Evolutionary conservation across 1,140 invertebrate genomes (phyloP).

Genomic region (Drosophila triauraria): DNA sequence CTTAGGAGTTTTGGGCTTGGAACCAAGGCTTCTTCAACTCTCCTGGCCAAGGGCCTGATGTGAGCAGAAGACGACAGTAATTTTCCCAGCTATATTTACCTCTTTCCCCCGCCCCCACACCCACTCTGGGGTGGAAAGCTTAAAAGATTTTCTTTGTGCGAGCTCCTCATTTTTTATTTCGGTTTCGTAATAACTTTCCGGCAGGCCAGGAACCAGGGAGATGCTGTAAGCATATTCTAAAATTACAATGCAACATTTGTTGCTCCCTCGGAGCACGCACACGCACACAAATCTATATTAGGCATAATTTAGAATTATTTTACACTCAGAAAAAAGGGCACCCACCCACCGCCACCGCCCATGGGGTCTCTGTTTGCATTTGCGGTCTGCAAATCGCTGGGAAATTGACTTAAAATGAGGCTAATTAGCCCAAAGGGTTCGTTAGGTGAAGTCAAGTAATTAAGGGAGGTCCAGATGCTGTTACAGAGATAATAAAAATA

Average conservation of each 20-base stretch:
- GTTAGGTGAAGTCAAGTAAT: not conserved
- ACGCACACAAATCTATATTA: constrained; percentile 61
- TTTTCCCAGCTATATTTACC: constrained; percentile 60
- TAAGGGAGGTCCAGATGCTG: not conserved
- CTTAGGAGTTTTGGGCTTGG: constrained; percentile 11
- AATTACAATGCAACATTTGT: constrained; percentile 52
- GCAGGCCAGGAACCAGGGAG: constrained; percentile 21
- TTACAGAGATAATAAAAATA: not conserved
- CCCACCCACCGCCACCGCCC: not conserved
- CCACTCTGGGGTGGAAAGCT: constrained; percentile 28
- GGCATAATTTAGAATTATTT: constrained; percentile 69
- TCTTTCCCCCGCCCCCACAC: constrained; percentile 14
- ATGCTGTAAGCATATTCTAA: constrained; percentile 67
- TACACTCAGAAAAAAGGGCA: constrained; percentile 30
- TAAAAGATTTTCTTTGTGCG: constrained; percentile 59
- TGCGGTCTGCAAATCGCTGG: constrained; percentile 39
- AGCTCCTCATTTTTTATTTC: constrained; percentile 4
- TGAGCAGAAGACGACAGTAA: constrained; percentile 16
- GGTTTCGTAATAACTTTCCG: constrained; percentile 37
- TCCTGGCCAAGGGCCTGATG: constrained; percentile 5
- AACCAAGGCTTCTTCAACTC: constrained; percentile 12
- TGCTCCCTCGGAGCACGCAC: constrained; percentile 3
- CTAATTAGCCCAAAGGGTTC: constrained; percentile 54
- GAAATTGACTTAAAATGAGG: constrained; percentile 65
- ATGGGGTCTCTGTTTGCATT: not conserved